Evolutionary conservation across 2,797 vertebrate species (phyloP).

Genomic region (Periophthalmus magnuspinnatus): DNA sequence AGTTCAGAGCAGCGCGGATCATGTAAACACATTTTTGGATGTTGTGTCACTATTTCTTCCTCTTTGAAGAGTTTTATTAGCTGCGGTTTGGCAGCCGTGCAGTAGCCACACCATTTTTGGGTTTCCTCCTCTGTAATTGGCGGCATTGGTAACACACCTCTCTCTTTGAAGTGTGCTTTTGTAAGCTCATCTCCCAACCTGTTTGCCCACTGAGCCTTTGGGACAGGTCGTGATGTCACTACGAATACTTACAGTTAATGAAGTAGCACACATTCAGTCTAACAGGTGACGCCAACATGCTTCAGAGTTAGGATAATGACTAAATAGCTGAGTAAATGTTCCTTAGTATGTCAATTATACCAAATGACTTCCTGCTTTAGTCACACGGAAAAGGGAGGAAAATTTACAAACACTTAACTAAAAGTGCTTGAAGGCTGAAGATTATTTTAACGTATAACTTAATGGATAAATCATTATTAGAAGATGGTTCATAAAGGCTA

Average conservation of each 20-base stretch:
- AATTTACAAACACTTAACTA: background rate
- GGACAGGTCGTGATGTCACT: slow-evolving; percentile 43
- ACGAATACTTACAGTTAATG: slow-evolving; percentile 12
- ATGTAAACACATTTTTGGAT: slow-evolving; percentile 46
- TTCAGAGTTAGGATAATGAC: background rate
- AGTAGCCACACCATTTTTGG: slow-evolving; percentile 58
- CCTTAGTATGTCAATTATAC: background rate
- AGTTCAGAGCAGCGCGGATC: slow-evolving; percentile 33
- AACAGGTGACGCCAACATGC: slow-evolving; percentile 26
- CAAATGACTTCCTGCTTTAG: background rate
- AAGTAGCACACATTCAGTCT: slow-evolving; percentile 38
- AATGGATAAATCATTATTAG: too few relatives aligned
- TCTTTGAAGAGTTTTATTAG: slow-evolving; percentile 51
- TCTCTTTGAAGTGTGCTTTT: slow-evolving; percentile 54
- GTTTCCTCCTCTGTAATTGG: slow-evolving; percentile 52
- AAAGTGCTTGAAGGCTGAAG: too few relatives aligned
- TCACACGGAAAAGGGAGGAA: background rate
- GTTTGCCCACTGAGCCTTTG: slow-evolving; percentile 40
- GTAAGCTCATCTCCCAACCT: slow-evolving; percentile 43
- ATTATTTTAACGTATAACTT: too few relatives aligned
- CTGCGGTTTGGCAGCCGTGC: slow-evolving; percentile 45
- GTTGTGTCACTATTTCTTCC: slow-evolving; percentile 38
- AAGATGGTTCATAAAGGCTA: background rate
- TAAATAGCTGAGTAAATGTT: slow-evolving; percentile 9
- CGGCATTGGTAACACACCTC: slow-evolving; percentile 52